Percentiles rank a stretch among this genome's conserved stretches.
Conservation (phyloP, 2,888 invertebrate species). For the Charanyca ferruginea region DNA sequence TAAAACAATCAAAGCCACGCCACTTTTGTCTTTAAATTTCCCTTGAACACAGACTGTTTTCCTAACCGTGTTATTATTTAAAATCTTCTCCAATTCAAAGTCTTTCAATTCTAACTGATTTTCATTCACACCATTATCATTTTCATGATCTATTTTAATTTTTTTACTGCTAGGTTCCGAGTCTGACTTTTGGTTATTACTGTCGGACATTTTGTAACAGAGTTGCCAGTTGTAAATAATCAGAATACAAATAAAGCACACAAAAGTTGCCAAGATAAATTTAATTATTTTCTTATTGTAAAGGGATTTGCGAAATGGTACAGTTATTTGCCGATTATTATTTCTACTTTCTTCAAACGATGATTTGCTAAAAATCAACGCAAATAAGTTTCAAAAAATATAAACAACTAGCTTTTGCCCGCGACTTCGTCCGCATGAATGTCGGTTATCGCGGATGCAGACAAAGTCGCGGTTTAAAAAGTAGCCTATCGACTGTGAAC, state of each 20-base stretch:
- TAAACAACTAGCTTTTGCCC: too few species aligned
- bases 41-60: slow-evolving; percentile 94
- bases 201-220: slow-evolving; percentile 86
- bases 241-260: slow-evolving; percentile 10
- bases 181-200: slow-evolving; percentile 79
- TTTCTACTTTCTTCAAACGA: too few species aligned
- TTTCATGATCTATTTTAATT: slow-evolving; percentile 83
- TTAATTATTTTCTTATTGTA: too few species aligned
- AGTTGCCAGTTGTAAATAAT: slow-evolving; percentile 71
- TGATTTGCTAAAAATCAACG: too few species aligned
- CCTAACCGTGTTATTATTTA: slow-evolving; percentile 93
- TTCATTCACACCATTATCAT: slow-evolving; percentile 79
- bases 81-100: slow-evolving; percentile 93
- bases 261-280: not conserved
- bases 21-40: slow-evolving; percentile 91
- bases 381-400: too few species aligned
- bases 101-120: slow-evolving; percentile 90
- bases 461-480: too few species aligned
- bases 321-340: too few species aligned
- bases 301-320: too few species aligned
- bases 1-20: slow-evolving; percentile 93
- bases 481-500: too few species aligned
- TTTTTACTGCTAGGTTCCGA: slow-evolving; percentile 82
- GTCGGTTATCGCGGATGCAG: too few species aligned
- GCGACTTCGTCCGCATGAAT: too few species aligned